phyloP scores from a whole-genome alignment of 2,113 vertebrate genomes.

The Podarcis raffonei region DNA sequence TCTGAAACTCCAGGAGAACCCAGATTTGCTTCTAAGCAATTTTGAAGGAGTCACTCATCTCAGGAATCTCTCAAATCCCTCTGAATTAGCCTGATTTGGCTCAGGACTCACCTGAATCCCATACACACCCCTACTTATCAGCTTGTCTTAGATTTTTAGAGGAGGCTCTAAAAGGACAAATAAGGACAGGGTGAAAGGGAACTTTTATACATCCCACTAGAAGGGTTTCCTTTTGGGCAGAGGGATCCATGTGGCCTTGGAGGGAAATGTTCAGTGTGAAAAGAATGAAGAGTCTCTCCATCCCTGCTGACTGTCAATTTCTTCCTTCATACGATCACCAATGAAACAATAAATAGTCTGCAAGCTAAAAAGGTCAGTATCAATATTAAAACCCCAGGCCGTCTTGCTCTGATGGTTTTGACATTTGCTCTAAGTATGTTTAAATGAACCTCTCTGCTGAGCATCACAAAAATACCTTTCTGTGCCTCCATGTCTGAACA shows the following conservation, averaged over 20 bases:
- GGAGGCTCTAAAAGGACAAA: background rate
- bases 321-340: background rate
- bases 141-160: background rate
- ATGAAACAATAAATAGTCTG: slow-evolving; percentile 42
- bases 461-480: slow-evolving; percentile 12
- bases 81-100: background rate
- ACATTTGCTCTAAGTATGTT: slow-evolving; percentile 37
- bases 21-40: background rate
- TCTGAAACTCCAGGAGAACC: background rate
- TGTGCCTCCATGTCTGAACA: slow-evolving; percentile 6
- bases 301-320: background rate
- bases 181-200: background rate
- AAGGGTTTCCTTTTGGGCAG: background rate
- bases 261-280: slow-evolving; percentile 10
- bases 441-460: background rate
- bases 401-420: slow-evolving; percentile 44
- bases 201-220: background rate
- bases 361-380: slow-evolving; percentile 34
- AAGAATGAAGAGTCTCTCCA: slow-evolving; percentile 3
- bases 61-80: background rate
- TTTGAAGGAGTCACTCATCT: background rate
- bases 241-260: background rate
- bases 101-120: background rate
- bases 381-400: slow-evolving; percentile 29
- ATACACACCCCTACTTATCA: background rate